Base-by-base conservation (phyloP, 2,888 invertebrate species). In the Dasysyrphus albostriatus region DNA sequence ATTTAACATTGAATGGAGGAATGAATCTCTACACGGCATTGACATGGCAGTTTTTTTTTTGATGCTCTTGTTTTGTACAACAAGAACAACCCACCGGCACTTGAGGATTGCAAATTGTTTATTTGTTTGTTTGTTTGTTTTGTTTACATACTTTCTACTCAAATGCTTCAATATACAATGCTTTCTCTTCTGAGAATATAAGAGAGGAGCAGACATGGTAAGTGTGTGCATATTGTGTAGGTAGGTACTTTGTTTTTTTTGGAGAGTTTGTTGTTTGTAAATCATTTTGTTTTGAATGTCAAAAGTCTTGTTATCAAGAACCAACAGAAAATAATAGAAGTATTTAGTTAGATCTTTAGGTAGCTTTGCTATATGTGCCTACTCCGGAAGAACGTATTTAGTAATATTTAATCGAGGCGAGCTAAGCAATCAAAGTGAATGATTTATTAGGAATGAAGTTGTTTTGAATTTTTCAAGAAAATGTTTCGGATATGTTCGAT, bases 241-340 rank as follows among this genome's bases (percentile, higher is more conserved):
- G 24, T 19, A 8, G 12, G 39, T 56, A 10, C 34, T 37, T 47
- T 2, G 29, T 42, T 14, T 58, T 29, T 37, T 34, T 29, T 6
- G 6, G 3, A n/a, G n/a, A 10, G 16, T 34, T 56, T 56, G n/a
- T 63, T 79, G 37, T 79, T 79, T 79, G 79, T 44, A 73, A 79
- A 79, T 72, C 63, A 79, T 72, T 79, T 79, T 56, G 72, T 63
- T 72, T 54, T 24, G 56, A 29, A 79, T 79, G 72, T 63, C 72
- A 79, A 79, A 72, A 79, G 63, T 73, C 63, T 61, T 79, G 63
- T 56, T 72, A 44, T 77, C 6, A 10, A 54, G 19, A 42, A 34
- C 29, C 47, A 49, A 49, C 29, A 42, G 29, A 44, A 63, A 32
- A 63, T 63, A 63, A 63, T 63, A 32, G 65, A 32, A 47, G 32